Base-by-base conservation (phyloP, 2,888 invertebrate species). In the Apotomis betuletana region DNA sequence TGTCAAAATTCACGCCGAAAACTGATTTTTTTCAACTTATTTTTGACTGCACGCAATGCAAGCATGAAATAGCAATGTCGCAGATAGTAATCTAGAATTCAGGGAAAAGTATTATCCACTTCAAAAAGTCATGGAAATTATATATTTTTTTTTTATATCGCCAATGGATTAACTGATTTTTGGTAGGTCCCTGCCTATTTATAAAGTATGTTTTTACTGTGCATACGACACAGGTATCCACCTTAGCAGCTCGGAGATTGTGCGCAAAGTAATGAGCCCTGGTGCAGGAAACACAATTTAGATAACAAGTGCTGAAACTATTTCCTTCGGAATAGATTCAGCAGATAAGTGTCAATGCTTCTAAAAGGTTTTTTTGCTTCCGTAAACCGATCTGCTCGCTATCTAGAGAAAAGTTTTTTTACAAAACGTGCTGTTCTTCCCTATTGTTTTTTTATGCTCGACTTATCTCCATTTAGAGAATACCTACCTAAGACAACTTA, bases 261-360 rank as follows among this genome's bases (percentile, higher is more conserved):
- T 46, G 46, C n/a, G 12, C 52, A 52, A 69, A 69, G 61, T 61
- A 55, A 55, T 60, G n/a, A 60, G 44, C 52, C 27, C 54, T 49
- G 64, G 65, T 65, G 60, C 44, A 68, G 27, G 60, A 60, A 60
- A 64, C 6, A 54, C 70, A 70, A 67, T 70, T 70, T 59, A 70
- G 70, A 70, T 70, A 70, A 70, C 52, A 70, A n/a, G 55, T 38
- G 58, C 44, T 54, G 64, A 27, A 70, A 70, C 70, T 70, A 70
- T 65, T 70, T 65, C 60, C 70, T 60, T 54, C 10, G 27, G 63
- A 9, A 64, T 46, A 54, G 44, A 64, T 59, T 59, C 59, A 64
- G 63, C 9, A 62, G 69, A 52, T 51, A 63, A 58, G 57, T 52
- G 63, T 58, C 63, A 58, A 55, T 55, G 44, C 62, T 58, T 63